Percentiles rank a stretch among this genome's conserved stretches.
Conservation (phyloP, 2,888 invertebrate genomes). For the Eumacrocentrus americanus region DNA sequence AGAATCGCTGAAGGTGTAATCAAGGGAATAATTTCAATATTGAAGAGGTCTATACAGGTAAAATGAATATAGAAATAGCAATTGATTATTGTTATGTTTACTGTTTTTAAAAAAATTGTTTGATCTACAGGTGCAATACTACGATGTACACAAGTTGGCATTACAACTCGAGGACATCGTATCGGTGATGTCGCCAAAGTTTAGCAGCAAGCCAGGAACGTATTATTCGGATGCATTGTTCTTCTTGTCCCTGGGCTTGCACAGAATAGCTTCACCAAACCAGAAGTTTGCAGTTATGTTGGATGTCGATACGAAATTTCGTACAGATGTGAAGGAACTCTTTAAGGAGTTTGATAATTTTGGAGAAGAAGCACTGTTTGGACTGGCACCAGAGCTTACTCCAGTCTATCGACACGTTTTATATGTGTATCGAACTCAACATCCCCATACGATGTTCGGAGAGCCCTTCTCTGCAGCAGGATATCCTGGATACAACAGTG, state of each 20-base stretch:
- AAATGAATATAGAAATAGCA: neutral
- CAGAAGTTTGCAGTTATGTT: constrained; percentile 72
- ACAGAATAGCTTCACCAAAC: constrained; percentile 69
- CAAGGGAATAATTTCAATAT: constrained; percentile 53
- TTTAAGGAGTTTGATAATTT: constrained; percentile 74
- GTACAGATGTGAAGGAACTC: constrained; percentile 70
- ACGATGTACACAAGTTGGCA: constrained; percentile 70
- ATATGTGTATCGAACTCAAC: constrained; percentile 69
- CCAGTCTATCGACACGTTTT: constrained; percentile 81
- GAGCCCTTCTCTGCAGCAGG: constrained; percentile 63
- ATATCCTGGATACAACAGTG: constrained; percentile 82
- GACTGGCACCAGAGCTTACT: constrained; percentile 75
- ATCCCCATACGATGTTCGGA: constrained; percentile 70
- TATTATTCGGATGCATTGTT: constrained; percentile 82
- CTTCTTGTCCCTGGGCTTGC: constrained; percentile 76
- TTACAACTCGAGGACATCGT: constrained; percentile 69
- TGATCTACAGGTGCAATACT: constrained; percentile 63
- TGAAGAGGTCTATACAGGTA: constrained; percentile 60
- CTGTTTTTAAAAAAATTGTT: neutral
- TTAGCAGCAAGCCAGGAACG: constrained; percentile 73
- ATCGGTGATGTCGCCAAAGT: constrained; percentile 72
- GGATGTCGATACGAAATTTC: constrained; percentile 80
- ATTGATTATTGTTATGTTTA: neutral
- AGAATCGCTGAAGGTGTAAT: constrained; percentile 64
- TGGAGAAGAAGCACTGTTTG: constrained; percentile 69